These are phyloP conservation scores for Nipponia nippon DNA, from an alignment of 2,113 vertebrate genomes.

Conservation along the genomic window DNA sequence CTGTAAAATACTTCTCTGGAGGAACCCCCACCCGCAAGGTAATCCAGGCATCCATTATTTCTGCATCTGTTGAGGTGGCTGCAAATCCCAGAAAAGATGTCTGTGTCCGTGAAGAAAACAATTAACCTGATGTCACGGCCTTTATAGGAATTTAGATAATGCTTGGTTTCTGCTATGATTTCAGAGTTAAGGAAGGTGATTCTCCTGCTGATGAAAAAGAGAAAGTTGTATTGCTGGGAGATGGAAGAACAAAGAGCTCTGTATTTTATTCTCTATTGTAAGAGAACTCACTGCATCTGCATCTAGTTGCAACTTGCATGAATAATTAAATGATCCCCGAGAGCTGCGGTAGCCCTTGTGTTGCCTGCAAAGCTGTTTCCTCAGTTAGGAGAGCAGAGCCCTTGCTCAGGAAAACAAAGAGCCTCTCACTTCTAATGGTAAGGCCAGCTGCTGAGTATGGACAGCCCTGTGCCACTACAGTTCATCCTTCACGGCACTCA, in stretches of 20 bases:
- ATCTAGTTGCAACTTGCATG: conserved; percentile 41
- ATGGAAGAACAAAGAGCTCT: conserved; percentile 1
- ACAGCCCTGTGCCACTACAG: not conserved
- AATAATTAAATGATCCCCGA: conserved; percentile 37
- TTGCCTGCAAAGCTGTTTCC: conserved; percentile 15
- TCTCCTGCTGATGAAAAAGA: not conserved
- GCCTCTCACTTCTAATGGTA: not conserved
- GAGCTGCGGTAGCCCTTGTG: not conserved
- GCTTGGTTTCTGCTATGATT: not conserved
- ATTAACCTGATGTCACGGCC: not conserved
- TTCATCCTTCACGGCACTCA: not conserved
- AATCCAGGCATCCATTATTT: not conserved
- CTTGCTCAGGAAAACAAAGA: not conserved
- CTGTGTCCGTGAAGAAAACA: not conserved
- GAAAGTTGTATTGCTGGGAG: not conserved
- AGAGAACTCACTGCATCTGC: conserved; percentile 20
- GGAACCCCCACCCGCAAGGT: not conserved
- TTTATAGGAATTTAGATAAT: not conserved
- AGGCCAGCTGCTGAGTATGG: not conserved
- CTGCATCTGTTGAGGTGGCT: not conserved
- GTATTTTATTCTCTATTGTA: conserved; percentile 7
- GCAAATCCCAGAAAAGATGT: not conserved
- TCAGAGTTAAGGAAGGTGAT: not conserved
- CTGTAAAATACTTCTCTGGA: not conserved
- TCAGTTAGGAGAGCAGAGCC: not conserved